A percentile compares a stretch with the other conserved stretches of the same genome.
Conservation (phyloP, 2,797 vertebrate species). For the Anomalospiza imberbis region DNA sequence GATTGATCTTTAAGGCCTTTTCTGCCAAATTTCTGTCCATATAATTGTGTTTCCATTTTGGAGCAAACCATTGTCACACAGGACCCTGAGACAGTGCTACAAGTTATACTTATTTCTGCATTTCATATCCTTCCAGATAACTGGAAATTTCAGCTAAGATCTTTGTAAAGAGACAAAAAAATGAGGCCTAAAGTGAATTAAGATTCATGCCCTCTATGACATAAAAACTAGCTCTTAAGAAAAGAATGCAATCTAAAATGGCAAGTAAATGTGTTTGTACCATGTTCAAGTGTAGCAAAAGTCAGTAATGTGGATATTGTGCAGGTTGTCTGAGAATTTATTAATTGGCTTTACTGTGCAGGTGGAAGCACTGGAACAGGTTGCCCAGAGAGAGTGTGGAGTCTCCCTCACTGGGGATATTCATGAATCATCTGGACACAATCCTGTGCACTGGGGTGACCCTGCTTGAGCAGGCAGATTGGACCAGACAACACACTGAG, state of each 20-base stretch:
- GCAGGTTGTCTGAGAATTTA: not conserved
- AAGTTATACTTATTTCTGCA: not conserved
- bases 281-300: not conserved
- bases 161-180: not conserved
- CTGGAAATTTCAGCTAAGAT: not conserved
- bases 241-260: not conserved
- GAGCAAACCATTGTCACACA: not conserved
- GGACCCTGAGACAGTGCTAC: not conserved
- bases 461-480: not conserved
- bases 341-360: not conserved
- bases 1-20: not conserved
- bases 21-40: not conserved
- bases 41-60: not conserved
- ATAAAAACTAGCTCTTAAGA: not conserved
- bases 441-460: not conserved
- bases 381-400: not conserved
- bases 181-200: not conserved
- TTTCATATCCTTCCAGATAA: not conserved
- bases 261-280: not conserved
- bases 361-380: no score
- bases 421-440: not conserved
- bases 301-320: not conserved
- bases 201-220: not conserved
- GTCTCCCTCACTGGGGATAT: not conserved
- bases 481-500: not conserved